Conservation (phyloP, 2,797 vertebrate species). For the Ptychobarbus kaznakovi region DNA sequence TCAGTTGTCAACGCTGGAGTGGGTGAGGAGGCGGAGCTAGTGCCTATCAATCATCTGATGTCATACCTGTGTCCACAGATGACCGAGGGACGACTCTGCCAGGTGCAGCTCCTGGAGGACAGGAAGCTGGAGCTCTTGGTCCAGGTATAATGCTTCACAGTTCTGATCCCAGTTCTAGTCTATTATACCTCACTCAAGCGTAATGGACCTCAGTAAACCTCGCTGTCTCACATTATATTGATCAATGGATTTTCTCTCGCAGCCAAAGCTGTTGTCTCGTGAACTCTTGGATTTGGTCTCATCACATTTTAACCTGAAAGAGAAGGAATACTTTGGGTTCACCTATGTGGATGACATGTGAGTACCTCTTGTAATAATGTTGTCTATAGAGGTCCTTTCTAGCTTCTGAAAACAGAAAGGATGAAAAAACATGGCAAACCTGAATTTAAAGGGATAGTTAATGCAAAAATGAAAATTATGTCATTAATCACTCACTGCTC, state of each 20-base stretch:
- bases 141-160: slow-evolving; percentile 81
- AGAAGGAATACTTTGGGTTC: slow-evolving; percentile 98
- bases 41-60: background rate
- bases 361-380: slow-evolving; percentile 65
- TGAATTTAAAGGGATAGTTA: background rate
- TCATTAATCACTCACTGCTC: background rate
- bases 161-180: background rate
- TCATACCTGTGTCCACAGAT: slow-evolving; percentile 80
- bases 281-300: slow-evolving; percentile 97
- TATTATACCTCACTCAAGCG: background rate
- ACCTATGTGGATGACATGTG: slow-evolving; percentile 94
- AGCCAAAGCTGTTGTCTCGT: slow-evolving; percentile 97
- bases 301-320: slow-evolving; percentile 98
- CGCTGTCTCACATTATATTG: background rate
- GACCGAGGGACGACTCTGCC: slow-evolving; percentile 95
- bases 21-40: background rate
- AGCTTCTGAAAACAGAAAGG: background rate
- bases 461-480: background rate
- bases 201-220: slow-evolving; percentile 14
- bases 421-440: background rate
- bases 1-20: background rate
- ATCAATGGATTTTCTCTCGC: slow-evolving; percentile 55
- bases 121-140: slow-evolving; percentile 97
- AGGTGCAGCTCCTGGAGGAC: slow-evolving; percentile 95
- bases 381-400: background rate